These are phyloP conservation scores for Vespertilio murinus DNA, from an alignment of 2,797 vertebrate genomes.

Conservation along the genomic window DNA sequence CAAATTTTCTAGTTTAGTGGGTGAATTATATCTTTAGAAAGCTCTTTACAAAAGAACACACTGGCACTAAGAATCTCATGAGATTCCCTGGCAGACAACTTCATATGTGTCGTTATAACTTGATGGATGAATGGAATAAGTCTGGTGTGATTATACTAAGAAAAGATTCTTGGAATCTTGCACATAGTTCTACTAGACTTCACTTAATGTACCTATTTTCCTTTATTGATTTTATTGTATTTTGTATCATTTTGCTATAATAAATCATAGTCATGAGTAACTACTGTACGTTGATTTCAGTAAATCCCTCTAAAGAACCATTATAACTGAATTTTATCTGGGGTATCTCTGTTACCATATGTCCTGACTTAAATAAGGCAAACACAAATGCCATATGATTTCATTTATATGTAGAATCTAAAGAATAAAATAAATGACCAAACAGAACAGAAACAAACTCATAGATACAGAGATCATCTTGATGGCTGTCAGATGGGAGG, in stretches of 20 bases:
- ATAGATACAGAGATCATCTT: background rate
- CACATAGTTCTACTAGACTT: background rate
- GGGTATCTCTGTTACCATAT: background rate
- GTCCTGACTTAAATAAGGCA: background rate
- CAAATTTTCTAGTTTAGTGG: background rate
- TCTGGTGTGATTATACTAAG: background rate
- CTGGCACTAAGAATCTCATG: background rate
- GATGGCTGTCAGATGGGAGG: background rate
- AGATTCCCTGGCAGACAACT: background rate
- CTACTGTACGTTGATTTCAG: background rate
- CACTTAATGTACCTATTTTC: background rate
- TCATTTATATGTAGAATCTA: background rate
- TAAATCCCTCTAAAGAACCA: background rate
- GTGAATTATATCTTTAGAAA: background rate
- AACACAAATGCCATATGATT: background rate
- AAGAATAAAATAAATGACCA: background rate
- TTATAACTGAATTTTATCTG: background rate
- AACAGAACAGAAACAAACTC: background rate
- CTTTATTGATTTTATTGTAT: background rate
- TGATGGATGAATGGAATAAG: background rate
- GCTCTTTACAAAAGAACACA: background rate
- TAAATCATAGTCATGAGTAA: background rate
- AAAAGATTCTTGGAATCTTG: background rate
- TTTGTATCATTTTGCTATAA: background rate
- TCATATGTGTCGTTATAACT: background rate